Evolutionary conservation across 2,888 invertebrate genomes (phyloP).

Genomic region (Luffia ferchaultella): DNA sequence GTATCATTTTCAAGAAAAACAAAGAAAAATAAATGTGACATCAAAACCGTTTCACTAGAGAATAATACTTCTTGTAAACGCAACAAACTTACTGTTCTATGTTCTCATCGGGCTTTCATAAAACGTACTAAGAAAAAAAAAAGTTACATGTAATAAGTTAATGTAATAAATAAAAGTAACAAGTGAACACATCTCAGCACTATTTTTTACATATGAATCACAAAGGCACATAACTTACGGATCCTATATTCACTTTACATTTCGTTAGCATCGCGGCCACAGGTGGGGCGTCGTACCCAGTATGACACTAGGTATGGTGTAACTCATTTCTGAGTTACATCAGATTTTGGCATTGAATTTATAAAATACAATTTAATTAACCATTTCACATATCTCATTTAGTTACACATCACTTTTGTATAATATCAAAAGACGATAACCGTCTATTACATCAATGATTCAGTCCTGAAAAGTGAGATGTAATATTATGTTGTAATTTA

Average conservation of each 20-base stretch:
- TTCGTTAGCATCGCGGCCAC: background rate
- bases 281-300: background rate
- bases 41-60: constrained; percentile 26
- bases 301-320: background rate
- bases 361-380: no score
- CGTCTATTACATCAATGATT: background rate
- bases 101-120: constrained; percentile 9
- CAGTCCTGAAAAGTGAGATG: background rate
- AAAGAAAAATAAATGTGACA: constrained; percentile 26
- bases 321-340: background rate
- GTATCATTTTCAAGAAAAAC: constrained; percentile 8
- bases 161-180: constrained; percentile 1
- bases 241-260: background rate
- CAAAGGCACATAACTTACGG: background rate
- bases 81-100: background rate
- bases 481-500: background rate
- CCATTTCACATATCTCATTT: background rate
- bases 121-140: constrained; percentile 3
- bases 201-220: constrained; percentile 1
- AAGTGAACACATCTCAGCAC: constrained; percentile 8
- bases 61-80: constrained; percentile 21
- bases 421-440: background rate
- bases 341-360: background rate
- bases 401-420: background rate
- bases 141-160: constrained; percentile 4